Percentiles rank a stretch among this genome's conserved stretches.
phyloP scores from a whole-genome alignment of 2,797 vertebrate species.

The Emydoidea blandingii region DNA sequence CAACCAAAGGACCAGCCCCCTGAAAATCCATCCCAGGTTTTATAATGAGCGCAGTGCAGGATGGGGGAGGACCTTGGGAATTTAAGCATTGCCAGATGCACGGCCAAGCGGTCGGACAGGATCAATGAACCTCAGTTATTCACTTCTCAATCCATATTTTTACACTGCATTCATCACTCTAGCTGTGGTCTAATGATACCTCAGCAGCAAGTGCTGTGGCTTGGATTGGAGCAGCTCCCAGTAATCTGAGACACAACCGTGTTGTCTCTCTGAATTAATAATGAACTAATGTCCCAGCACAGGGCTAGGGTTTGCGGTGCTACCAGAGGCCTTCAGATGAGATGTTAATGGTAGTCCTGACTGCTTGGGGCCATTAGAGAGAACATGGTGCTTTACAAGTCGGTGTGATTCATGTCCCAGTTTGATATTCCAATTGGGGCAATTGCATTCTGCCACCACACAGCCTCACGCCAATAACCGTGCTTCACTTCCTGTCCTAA shows the following conservation, averaged over 20 bases:
- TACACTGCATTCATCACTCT: not conserved
- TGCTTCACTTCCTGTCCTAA: rapidly evolving
- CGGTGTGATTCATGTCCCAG: not conserved
- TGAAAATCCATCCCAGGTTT: not conserved
- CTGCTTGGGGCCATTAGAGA: not conserved
- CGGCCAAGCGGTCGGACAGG: not conserved
- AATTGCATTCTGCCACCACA: not conserved
- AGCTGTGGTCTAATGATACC: not conserved
- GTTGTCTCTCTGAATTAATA: not conserved
- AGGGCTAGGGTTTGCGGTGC: not conserved
- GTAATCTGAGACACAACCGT: not conserved
- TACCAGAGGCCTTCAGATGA: not conserved
- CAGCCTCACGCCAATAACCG: not conserved
- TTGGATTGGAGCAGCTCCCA: not conserved
- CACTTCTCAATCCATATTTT: not conserved
- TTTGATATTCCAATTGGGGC: rapidly evolving
- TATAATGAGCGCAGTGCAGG: not conserved
- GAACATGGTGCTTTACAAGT: not conserved
- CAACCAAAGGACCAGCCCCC: not conserved
- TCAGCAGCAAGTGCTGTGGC: not conserved
- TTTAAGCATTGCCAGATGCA: not conserved
- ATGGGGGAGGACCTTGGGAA: not conserved
- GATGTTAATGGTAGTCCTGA: not conserved
- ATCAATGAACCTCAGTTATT: not conserved
- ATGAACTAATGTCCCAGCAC: not conserved